A percentile compares a stretch with the other conserved stretches of the same genome.
phyloP scores from a whole-genome alignment of 2,113 vertebrate genomes.

The Antennarius striatus region DNA sequence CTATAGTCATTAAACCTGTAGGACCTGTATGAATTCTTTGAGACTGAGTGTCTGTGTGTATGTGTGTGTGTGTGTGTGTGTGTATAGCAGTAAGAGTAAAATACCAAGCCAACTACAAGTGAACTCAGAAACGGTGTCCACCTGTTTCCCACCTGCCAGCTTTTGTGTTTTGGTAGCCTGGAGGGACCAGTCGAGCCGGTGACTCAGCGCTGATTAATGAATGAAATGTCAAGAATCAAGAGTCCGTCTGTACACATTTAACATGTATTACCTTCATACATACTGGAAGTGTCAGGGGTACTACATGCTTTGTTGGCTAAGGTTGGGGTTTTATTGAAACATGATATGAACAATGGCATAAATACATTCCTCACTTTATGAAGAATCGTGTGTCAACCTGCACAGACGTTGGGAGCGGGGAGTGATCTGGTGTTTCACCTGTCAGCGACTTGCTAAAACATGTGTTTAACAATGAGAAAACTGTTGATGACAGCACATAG shows the following conservation, averaged over 20 bases:
- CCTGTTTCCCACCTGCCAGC: not conserved
- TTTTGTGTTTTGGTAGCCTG: slow-evolving; percentile 19
- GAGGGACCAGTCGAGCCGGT: slow-evolving; percentile 45
- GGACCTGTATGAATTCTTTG: slow-evolving; percentile 67
- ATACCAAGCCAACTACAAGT: slow-evolving; percentile 18
- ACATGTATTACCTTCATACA: slow-evolving; percentile 11
- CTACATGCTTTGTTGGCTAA: not conserved
- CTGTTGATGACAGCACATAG: not conserved
- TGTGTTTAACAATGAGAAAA: not conserved
- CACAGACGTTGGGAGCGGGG: not conserved
- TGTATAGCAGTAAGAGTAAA: not conserved
- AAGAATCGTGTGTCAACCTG: slow-evolving; percentile 13
- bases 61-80: slow-evolving; percentile 26
- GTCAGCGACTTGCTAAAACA: not conserved
- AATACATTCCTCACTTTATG: slow-evolving; percentile 14
- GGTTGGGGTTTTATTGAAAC: slow-evolving; percentile 22
- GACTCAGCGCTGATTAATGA: slow-evolving; percentile 3
- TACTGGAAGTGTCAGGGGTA: not conserved
- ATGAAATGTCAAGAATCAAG: not conserved
- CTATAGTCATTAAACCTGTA: slow-evolving; percentile 65
- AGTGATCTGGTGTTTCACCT: not conserved
- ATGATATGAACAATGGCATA: not conserved
- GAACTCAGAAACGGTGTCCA: slow-evolving; percentile 28
- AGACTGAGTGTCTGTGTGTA: slow-evolving; percentile 53
- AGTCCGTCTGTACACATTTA: not conserved